Conservation (phyloP, 2,797 vertebrate species). For the Chaetodon trifasciatus region DNA sequence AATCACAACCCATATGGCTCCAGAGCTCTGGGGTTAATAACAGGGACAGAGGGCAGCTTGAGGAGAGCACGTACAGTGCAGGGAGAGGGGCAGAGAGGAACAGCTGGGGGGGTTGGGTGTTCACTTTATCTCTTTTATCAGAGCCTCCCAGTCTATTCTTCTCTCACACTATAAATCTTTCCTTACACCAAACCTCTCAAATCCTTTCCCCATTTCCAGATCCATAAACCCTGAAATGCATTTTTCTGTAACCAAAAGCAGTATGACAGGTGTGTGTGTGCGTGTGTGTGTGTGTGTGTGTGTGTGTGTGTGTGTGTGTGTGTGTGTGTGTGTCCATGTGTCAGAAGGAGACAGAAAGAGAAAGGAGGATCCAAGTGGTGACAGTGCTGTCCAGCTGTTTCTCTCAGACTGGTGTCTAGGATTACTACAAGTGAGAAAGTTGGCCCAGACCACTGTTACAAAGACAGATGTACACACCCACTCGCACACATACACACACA, state of each 20-base stretch:
- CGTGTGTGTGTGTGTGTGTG: constrained; percentile 22
- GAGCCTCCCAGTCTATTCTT: constrained; percentile 23
- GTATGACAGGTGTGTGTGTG: constrained; percentile 48
- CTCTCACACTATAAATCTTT: constrained; percentile 29
- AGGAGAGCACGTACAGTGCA: constrained; percentile 38
- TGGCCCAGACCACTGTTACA: constrained; percentile 33
- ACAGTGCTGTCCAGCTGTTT: constrained; percentile 70
- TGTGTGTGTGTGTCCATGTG: constrained; percentile 30
- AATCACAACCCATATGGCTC: constrained; percentile 63
- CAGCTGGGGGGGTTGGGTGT: neutral
- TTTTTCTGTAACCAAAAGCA: constrained; percentile 52
- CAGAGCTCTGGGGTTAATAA: constrained; percentile 71
- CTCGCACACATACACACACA: constrained; percentile 14
- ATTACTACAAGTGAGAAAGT: constrained; percentile 75
- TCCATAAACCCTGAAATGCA: constrained; percentile 71
- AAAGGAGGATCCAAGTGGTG: constrained; percentile 57
- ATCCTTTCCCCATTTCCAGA: constrained; percentile 66
- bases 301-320: constrained; percentile 15
- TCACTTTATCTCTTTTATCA: constrained; percentile 67
- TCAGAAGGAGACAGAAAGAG: constrained; percentile 23
- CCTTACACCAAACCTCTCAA: constrained; percentile 25
- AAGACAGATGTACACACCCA: constrained; percentile 16
- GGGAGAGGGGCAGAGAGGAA: neutral
- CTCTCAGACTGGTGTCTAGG: constrained; percentile 52
- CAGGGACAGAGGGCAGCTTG: constrained; percentile 54